These are phyloP conservation scores for Parus major DNA, from an alignment of 2,113 vertebrate genomes.

Conservation along the genomic window DNA sequence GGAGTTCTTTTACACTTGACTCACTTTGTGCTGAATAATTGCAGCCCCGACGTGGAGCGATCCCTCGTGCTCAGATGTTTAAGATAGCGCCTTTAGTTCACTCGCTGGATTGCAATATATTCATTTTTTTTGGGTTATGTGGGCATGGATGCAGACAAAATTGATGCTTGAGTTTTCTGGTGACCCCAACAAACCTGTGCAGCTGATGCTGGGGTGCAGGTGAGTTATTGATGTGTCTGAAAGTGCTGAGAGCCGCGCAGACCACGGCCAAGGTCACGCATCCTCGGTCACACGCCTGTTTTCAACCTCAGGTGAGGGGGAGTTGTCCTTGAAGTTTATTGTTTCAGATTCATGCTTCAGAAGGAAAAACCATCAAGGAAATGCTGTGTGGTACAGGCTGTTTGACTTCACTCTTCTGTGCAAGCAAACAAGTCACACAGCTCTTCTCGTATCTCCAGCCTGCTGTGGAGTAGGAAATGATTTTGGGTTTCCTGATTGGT, in stretches of 20 bases:
- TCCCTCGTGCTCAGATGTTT: neutral
- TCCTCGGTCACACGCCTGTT: neutral
- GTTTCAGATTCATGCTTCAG: neutral
- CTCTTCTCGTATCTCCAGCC: neutral
- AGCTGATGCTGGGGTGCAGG: neutral
- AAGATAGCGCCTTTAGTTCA: neutral
- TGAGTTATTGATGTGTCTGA: neutral
- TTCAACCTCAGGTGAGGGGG: neutral
- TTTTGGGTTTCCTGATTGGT: neutral
- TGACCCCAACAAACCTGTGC: neutral
- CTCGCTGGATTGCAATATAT: neutral
- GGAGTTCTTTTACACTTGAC: neutral
- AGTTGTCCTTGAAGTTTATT: neutral
- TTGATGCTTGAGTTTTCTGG: neutral
- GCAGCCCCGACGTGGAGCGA: fast-evolving
- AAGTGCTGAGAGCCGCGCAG: neutral
- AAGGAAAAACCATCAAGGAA: neutral
- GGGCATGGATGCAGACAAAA: neutral
- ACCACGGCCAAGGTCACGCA: neutral
- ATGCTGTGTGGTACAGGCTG: neutral
- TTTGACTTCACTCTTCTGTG: neutral
- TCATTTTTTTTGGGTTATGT: neutral
- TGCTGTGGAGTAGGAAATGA: neutral
- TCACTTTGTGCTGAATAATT: neutral
- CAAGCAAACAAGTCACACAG: fast-evolving